phyloP scores from a whole-genome alignment of 2,888 invertebrate species.

The Caenorhabditis auriculariae region DNA sequence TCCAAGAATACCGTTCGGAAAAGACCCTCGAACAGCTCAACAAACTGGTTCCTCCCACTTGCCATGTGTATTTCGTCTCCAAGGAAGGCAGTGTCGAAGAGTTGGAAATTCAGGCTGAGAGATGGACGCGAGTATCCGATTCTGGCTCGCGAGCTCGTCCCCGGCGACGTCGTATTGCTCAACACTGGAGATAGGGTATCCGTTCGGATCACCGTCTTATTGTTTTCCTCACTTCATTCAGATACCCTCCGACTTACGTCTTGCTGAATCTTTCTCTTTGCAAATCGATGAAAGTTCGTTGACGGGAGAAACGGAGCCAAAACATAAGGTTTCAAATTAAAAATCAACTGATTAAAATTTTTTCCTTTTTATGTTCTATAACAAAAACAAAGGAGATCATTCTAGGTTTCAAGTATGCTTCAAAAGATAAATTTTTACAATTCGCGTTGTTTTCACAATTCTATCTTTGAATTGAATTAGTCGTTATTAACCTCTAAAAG shows the following conservation, averaged over 20 bases:
- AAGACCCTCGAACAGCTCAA: slow-evolving; percentile 94
- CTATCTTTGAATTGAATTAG: too few species aligned
- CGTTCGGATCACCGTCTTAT: too few species aligned
- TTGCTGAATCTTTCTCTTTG: slow-evolving; percentile 77
- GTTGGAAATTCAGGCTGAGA: slow-evolving; percentile 45
- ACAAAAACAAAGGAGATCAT: too few species aligned
- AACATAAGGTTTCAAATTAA: slow-evolving; percentile 70
- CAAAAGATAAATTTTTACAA: background rate
- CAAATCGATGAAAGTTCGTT: slow-evolving; percentile 97
- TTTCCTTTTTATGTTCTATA: too few species aligned
- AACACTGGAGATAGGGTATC: slow-evolving; percentile 91
- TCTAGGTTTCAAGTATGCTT: background rate
- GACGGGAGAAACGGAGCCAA: slow-evolving; percentile 96
- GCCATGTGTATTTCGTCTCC: slow-evolving; percentile 57
- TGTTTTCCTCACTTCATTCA: background rate
- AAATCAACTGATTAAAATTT: too few species aligned
- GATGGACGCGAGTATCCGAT: slow-evolving; percentile 66
- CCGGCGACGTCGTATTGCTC: slow-evolving; percentile 90
- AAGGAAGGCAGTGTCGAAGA: background rate
- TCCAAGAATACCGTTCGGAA: slow-evolving; percentile 88
- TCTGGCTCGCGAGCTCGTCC: slow-evolving; percentile 90
- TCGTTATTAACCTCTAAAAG: too few species aligned
- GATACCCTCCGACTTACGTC: slow-evolving; percentile 84
- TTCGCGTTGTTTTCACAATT: background rate
- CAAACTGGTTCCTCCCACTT: slow-evolving; percentile 93